These are phyloP conservation scores for Protobothrops mucrosquamatus DNA, from an alignment of 2,113 vertebrate species.

Conservation along the genomic window DNA sequence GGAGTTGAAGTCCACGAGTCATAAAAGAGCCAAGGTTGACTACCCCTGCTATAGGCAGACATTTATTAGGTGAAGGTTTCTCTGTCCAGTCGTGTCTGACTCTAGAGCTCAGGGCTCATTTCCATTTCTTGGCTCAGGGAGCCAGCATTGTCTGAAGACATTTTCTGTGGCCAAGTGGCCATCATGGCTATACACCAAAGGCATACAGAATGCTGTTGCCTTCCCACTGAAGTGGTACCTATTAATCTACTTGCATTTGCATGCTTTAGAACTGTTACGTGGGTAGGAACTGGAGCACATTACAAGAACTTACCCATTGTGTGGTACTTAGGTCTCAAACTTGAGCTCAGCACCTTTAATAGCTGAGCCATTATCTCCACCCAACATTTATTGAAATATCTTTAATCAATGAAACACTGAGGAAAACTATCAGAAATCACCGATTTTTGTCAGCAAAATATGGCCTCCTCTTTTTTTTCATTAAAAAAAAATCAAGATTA, in stretches of 20 bases:
- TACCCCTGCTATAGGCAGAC: too few species aligned
- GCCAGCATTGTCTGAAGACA: background rate
- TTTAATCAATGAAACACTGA: background rate
- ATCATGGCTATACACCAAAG: background rate
- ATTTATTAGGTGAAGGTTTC: background rate
- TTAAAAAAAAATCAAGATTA: background rate
- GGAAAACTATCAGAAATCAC: background rate
- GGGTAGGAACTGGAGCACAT: background rate
- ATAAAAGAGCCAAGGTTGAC: too few species aligned
- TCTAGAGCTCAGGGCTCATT: background rate
- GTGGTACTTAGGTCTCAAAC: background rate
- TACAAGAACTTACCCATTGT: background rate
- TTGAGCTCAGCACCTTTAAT: background rate
- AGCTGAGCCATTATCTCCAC: background rate
- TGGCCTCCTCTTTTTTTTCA: background rate
- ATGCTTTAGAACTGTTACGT: background rate
- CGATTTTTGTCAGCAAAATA: background rate
- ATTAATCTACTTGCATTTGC: background rate
- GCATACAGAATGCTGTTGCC: background rate
- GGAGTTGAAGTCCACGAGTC: too few species aligned
- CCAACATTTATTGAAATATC: background rate
- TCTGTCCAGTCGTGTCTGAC: background rate
- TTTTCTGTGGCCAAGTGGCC: background rate
- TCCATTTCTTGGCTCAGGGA: background rate
- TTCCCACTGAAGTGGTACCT: too few species aligned